phyloP scores from a whole-genome alignment of 92 coral and sea anemone species.

The Porites evermanni region DNA sequence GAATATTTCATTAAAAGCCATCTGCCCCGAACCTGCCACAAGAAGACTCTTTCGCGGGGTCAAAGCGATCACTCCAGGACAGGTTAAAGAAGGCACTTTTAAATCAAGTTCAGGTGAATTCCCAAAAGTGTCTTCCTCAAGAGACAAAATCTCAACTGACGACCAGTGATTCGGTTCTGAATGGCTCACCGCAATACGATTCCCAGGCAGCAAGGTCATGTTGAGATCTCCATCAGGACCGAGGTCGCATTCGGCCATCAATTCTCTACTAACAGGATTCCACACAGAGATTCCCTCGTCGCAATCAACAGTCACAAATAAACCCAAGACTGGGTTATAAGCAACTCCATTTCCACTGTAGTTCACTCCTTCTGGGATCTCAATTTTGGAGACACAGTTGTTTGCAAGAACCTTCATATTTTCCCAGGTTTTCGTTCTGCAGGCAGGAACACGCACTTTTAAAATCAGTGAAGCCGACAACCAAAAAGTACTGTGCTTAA shows the following conservation, averaged over 20 bases:
- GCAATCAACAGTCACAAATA: conserved; percentile 27
- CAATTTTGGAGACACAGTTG: conserved; percentile 26
- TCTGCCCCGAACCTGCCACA: not conserved
- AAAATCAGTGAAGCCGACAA: no score
- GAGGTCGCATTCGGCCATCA: conserved; percentile 28
- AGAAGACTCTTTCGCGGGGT: conserved; percentile 19
- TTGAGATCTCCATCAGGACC: conserved; percentile 21
- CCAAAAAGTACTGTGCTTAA: no score
- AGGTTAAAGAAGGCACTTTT: not conserved
- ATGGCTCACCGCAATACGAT: conserved; percentile 22
- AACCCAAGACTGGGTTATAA: conserved; percentile 42
- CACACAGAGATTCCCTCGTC: conserved; percentile 42
- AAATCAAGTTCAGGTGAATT: conserved; percentile 1
- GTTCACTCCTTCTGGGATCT: conserved; percentile 30
- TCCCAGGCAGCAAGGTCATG: conserved; percentile 21
- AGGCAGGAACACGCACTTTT: no score
- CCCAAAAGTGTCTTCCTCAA: not conserved
- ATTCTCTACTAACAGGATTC: conserved; percentile 12
- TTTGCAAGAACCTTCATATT: conserved; percentile 27
- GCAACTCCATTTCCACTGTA: conserved; percentile 3
- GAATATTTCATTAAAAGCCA: conserved; percentile 13
- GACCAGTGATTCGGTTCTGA: conserved; percentile 31
- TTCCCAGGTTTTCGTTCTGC: no score
- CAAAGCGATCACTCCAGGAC: conserved; percentile 12
- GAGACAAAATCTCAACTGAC: not conserved